Base-by-base conservation (phyloP, 1,140 invertebrate genomes). In the Polypedilum vanderplanki region DNA sequence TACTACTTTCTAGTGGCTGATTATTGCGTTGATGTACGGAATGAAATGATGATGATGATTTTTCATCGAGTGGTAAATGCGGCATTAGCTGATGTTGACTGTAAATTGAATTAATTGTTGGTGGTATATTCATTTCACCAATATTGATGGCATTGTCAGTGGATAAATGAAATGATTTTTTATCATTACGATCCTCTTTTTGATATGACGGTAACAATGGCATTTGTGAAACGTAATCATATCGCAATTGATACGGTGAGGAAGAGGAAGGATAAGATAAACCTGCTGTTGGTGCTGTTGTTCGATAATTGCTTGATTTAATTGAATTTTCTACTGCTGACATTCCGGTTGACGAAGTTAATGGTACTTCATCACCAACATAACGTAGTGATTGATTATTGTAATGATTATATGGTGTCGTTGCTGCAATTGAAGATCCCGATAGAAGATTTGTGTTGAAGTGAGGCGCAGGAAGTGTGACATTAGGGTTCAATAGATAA, bases 31-130 rank as follows among this genome's bases (percentile, higher is more conserved):
- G 24, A 33, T 33, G 17, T 18, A 70, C 18, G 17, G 65, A 70
- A 8, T 20, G 65, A 12, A 22, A 70, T 20, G 20, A 70, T 22
- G 64, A 18, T 20, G 20, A 18, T 22, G 65, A 70, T 70, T 70
- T 70, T 18, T 20, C 65, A 70, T 70, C 65, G 65, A 70, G 17
- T 70, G 65, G 20, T 70, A 70, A 70, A 18, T 70, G 65, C 20
- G 65, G 65, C 7, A 18, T 20, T 70, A 18, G 65, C n/a, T 70
- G 65, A 9, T 70, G 65, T 70, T 22, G 65, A 70, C 20, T 70
- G 65, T 70, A 70, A 70, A 70, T 70, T 70, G 65, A 70, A 70
- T 70, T 70, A 70, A 70, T 70, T 70, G 65, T 70, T 70, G 65
- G 15, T 20, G 65, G 65, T 20, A 18, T n/a, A 70, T 70, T 20